These are phyloP conservation scores for Sebastes wilsoni DNA, from an alignment of 2,797 vertebrate species.

Conservation along the genomic window DNA sequence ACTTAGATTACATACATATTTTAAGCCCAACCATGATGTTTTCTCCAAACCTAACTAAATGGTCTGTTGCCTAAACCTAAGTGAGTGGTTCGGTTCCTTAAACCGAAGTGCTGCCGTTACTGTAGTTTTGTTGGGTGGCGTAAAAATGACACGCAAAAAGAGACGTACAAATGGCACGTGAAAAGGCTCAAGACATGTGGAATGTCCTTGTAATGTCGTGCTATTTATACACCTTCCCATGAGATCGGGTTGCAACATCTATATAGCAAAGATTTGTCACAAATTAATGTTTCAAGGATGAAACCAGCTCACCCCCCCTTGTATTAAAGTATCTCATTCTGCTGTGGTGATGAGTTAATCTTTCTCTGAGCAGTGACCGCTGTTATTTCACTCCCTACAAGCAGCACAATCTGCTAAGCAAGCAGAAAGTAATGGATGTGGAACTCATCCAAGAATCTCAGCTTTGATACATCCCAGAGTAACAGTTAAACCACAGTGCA, in stretches of 20 bases:
- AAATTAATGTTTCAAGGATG: background rate
- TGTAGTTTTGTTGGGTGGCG: too few relatives aligned
- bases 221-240: too few relatives aligned
- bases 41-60: background rate
- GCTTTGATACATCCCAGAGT: constrained; percentile 55
- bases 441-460: constrained; percentile 41
- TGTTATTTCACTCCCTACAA: constrained; percentile 22
- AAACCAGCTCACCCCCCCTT: background rate
- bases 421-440: constrained; percentile 42
- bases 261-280: background rate
- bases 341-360: background rate
- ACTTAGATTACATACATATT: too few relatives aligned
- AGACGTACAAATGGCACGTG: too few relatives aligned
- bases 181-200: too few relatives aligned
- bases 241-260: too few relatives aligned
- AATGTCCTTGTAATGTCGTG: too few relatives aligned
- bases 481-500: constrained; percentile 47
- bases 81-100: too few relatives aligned
- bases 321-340: background rate
- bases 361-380: background rate
- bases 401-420: constrained; percentile 28
- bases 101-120: too few relatives aligned
- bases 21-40: background rate
- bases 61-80: too few relatives aligned
- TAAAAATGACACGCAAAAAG: too few relatives aligned